Base-by-base conservation (phyloP, 2,797 vertebrate genomes). In the Paratrypauchen microcephalus region DNA sequence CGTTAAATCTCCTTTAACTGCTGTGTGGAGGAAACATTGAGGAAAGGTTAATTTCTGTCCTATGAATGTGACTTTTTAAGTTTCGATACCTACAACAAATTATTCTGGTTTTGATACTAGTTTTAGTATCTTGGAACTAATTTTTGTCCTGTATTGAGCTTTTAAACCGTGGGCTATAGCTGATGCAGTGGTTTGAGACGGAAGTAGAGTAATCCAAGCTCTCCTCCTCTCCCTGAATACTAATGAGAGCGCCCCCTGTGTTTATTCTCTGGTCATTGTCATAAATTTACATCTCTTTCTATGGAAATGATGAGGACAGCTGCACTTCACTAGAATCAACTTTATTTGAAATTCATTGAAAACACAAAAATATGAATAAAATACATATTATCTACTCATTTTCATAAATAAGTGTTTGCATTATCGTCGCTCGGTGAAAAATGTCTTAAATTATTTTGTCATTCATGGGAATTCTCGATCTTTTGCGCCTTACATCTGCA, bases 151-250 rank as follows among this genome's bases (percentile, higher is more conserved):
- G 32, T 36, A 0, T 9, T 36, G 1, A 36, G 32, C 8, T 1
- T 36, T 36, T 36, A 36, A 9, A 9, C 7, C 1, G 7, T 9
- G 1, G 32, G 7, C 32, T 36, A 1, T 0, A 9, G 32, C 24
- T 12, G 55, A 16, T 6, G 23, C 15, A 4, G 13, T 5, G 26
- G 57, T 59, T 18, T 30, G 54, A 62, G 72, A 65, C 76, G 68
- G 71, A 80, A 69, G 74, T 81, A 75, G 54, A 76, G 69, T 82
- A 86, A 88, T 85, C 78, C 48, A 76, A 83, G 82, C 76, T 87
- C 75, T 70, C 75, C 55, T 30, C 73, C 66, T 70, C 68, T 63
- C 76, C 70, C 76, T 73, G 90, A 92, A 92, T 92, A 90, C 88
- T 90, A 92, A 92, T 90, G 59, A 71, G 62, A 47, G 71, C 52